phyloP scores from a whole-genome alignment of 2,797 vertebrate species.

The Odontamblyopus rebecca region DNA sequence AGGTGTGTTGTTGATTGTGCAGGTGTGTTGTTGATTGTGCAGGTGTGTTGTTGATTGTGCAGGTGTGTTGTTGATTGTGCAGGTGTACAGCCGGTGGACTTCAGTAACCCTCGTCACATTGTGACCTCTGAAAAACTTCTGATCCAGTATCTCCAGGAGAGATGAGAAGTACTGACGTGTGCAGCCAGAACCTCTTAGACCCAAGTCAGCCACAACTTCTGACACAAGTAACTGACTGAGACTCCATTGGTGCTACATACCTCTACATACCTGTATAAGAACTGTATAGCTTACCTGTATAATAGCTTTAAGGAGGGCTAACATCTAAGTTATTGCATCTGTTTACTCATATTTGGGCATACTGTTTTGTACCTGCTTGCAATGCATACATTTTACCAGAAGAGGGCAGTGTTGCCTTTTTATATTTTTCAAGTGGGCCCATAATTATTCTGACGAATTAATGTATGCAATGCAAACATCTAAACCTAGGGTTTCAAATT shows the following conservation, averaged over 20 bases:
- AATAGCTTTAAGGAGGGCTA: background rate
- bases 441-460: background rate
- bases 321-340: background rate
- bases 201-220: background rate
- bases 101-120: constrained; percentile 43
- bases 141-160: constrained; percentile 51
- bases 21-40: no score
- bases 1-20: no score
- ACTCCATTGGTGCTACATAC: constrained; percentile 2
- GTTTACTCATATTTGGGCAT: background rate
- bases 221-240: background rate
- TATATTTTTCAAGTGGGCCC: background rate
- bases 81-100: constrained; percentile 55
- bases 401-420: background rate
- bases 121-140: constrained; percentile 62
- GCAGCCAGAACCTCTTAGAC: background rate
- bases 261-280: background rate
- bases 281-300: background rate
- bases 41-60: no score
- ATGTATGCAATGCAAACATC: background rate
- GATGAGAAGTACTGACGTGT: constrained; percentile 28
- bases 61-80: background rate
- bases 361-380: background rate
- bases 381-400: background rate
- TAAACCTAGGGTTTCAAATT: background rate